Percentiles rank a stretch among this genome's conserved stretches.
These are phyloP conservation scores for Helicorthomorpha holstii DNA, from an alignment of 1,140 invertebrate species.

Conservation along the genomic window DNA sequence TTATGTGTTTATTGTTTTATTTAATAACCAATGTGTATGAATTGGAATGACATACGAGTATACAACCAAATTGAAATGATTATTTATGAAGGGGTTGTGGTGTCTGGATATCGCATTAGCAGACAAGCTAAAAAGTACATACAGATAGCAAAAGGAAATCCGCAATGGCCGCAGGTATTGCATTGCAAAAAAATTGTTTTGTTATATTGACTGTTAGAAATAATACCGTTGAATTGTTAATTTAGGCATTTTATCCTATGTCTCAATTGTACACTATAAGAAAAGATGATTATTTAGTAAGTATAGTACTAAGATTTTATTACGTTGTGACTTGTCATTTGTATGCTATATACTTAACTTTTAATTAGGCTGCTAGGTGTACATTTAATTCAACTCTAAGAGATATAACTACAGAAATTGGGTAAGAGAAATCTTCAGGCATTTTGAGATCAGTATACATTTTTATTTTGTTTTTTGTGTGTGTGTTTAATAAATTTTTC, in stretches of 20 bases:
- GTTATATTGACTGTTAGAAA: too few relatives aligned
- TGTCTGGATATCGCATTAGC: constrained; percentile 28
- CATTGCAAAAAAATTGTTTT: not conserved
- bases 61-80: not conserved
- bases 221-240: not conserved
- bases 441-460: not conserved
- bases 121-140: constrained; percentile 13
- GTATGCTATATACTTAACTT: constrained; percentile 1
- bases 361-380: constrained; percentile 23
- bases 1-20: too few relatives aligned
- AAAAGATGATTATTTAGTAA: constrained; percentile 17
- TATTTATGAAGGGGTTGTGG: constrained; percentile 21
- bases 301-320: not conserved
- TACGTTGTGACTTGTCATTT: not conserved
- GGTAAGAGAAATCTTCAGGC: constrained; percentile 13
- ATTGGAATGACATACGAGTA: not conserved
- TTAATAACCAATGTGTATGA: too few relatives aligned
- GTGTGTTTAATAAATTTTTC: constrained; percentile 1
- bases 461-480: not conserved
- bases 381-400: constrained; percentile 23
- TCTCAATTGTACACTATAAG: constrained; percentile 16
- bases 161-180: constrained; percentile 28
- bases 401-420: constrained; percentile 18
- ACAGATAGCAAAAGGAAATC: constrained; percentile 26
- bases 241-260: constrained; percentile 28